These are phyloP conservation scores for Hymenochirus boettgeri DNA, from an alignment of 2,113 vertebrate genomes.

Conservation along the genomic window DNA sequence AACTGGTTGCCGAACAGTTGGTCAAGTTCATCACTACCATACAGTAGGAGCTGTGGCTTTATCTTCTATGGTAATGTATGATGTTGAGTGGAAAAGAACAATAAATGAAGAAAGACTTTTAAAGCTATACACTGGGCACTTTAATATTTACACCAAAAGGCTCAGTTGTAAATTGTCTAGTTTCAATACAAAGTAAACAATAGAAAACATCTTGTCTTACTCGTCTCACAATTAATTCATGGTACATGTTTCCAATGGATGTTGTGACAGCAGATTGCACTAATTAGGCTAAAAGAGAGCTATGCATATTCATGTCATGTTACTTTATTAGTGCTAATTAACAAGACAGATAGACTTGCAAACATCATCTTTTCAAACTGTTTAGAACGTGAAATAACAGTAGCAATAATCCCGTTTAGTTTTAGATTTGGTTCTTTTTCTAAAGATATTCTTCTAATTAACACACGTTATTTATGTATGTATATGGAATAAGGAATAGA, in stretches of 20 bases:
- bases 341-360: background rate
- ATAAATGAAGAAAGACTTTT: background rate
- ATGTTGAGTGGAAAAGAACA: constrained; percentile 1
- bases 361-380: background rate
- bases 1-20: too few species aligned
- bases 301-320: constrained; percentile 8
- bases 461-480: too few species aligned
- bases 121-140: background rate
- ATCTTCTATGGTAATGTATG: too few species aligned
- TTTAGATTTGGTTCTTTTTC: too few species aligned
- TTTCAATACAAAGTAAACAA: background rate
- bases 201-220: constrained; percentile 5
- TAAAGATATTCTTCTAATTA: background rate
- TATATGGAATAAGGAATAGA: too few species aligned
- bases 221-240: background rate
- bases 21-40: too few species aligned
- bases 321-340: constrained; percentile 17
- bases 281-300: constrained; percentile 12
- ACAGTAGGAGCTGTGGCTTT: too few species aligned
- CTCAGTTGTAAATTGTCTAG: background rate
- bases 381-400: background rate
- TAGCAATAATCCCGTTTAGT: background rate
- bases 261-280: constrained; percentile 10
- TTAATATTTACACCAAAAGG: constrained; percentile 3
- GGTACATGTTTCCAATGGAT: background rate